Evolutionary conservation across 2,113 vertebrate species (phyloP).

Genomic region (Maccullochella peelii): DNA sequence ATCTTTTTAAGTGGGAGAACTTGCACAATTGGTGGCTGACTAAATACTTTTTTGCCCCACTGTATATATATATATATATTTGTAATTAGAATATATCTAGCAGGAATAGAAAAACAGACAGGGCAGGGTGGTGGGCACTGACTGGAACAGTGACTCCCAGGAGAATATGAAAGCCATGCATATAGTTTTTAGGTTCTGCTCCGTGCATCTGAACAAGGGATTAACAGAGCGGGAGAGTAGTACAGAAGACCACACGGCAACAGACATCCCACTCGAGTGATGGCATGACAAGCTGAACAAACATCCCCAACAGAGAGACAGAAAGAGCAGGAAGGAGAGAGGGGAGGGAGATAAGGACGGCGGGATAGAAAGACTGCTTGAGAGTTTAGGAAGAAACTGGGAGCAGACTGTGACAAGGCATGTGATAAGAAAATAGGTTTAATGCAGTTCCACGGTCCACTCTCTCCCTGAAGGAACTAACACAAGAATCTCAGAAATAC

Average conservation of each 20-base stretch:
- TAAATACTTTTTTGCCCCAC: too few relatives aligned
- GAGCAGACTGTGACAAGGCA: conserved; percentile 27
- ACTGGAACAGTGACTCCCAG: neutral
- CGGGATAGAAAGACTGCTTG: neutral
- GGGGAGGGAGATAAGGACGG: conserved; percentile 34
- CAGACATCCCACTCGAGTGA: conserved; percentile 61
- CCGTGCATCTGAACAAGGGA: conserved; percentile 61
- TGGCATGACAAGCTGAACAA: conserved; percentile 78
- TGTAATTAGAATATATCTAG: too few relatives aligned
- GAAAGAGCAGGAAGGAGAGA: conserved; percentile 49
- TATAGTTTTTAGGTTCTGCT: conserved; percentile 52
- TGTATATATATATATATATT: neutral
- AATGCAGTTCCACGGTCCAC: neutral
- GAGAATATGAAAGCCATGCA: conserved; percentile 35
- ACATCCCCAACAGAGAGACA: conserved; percentile 69
- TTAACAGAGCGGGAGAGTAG: conserved; percentile 58
- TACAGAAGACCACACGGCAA: conserved; percentile 56
- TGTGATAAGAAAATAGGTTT: conserved; percentile 25
- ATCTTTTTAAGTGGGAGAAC: too few relatives aligned
- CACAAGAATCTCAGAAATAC: conserved; percentile 2
- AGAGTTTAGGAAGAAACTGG: conserved; percentile 30
- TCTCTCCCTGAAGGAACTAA: neutral
- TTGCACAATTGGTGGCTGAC: too few relatives aligned
- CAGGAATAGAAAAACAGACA: neutral
- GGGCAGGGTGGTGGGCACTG: neutral